phyloP scores from a whole-genome alignment of 2,797 vertebrate genomes.

The Gadopsis bispinosus region DNA sequence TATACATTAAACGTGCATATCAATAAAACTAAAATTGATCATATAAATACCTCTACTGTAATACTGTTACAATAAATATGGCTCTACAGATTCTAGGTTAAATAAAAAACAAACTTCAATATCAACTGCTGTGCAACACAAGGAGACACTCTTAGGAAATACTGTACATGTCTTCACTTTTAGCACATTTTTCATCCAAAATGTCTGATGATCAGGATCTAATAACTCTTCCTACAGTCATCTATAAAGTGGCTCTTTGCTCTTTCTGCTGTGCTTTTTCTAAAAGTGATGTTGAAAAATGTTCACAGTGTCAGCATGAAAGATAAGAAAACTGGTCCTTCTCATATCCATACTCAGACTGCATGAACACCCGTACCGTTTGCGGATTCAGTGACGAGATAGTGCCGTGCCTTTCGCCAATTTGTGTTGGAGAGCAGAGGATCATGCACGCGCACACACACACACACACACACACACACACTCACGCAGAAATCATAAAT shows the following conservation, averaged over 20 bases:
- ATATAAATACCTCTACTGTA: conserved; percentile 79
- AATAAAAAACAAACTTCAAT: conserved; percentile 70
- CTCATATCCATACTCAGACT: conserved; percentile 20
- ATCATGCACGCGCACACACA: conserved; percentile 38
- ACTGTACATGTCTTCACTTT: conserved; percentile 55
- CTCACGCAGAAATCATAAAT: conserved; percentile 36
- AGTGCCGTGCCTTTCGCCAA: conserved; percentile 35
- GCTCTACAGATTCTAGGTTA: conserved; percentile 74
- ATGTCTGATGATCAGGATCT: conserved; percentile 24
- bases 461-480: conserved; percentile 38
- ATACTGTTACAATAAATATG: conserved; percentile 82
- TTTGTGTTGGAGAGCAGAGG: conserved; percentile 51
- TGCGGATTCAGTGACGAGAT: conserved; percentile 22
- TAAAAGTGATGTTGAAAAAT: conserved; percentile 52
- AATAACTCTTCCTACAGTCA: conserved; percentile 4
- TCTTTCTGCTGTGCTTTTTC: conserved; percentile 64
- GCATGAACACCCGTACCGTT: conserved; percentile 18
- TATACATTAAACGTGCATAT: conserved; percentile 82
- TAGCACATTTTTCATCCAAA: conserved; percentile 41
- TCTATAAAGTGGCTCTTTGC: conserved; percentile 44
- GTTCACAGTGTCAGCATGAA: conserved; percentile 65
- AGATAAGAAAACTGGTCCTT: conserved; percentile 42
- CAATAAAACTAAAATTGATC: conserved; percentile 77
- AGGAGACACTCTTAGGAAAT: conserved; percentile 59
- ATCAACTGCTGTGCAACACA: conserved; percentile 62